phyloP scores from a whole-genome alignment of 2,888 invertebrate genomes.

The Lepidocyrtoides sp. region DNA sequence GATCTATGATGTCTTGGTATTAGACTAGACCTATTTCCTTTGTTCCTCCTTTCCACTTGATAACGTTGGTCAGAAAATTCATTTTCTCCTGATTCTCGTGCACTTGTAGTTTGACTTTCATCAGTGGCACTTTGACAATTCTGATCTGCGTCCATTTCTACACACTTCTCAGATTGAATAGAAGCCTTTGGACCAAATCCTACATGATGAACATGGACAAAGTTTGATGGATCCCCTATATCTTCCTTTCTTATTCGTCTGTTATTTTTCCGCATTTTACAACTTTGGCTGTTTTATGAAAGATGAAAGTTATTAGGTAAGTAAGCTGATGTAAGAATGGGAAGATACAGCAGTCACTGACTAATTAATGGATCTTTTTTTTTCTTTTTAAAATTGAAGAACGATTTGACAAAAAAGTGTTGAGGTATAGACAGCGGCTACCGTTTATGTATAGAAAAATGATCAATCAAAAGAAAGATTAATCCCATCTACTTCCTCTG shows the following conservation, averaged over 20 bases:
- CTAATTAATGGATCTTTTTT: too few species aligned
- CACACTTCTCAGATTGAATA: conserved; percentile 22
- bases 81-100: not conserved
- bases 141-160: not conserved
- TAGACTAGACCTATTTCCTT: not conserved
- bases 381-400: too few species aligned
- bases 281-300: too few species aligned
- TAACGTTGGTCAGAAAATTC: not conserved
- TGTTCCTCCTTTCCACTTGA: conserved; percentile 61
- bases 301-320: not conserved
- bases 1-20: conserved; percentile 78
- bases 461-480: not conserved
- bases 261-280: conserved; percentile 26
- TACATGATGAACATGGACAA: conserved; percentile 79
- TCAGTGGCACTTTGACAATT: not conserved
- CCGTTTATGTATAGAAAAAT: not conserved
- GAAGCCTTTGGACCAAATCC: conserved; percentile 52
- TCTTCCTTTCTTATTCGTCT: conserved; percentile 77
- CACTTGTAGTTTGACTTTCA: not conserved
- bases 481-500: not conserved
- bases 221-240: conserved; percentile 79
- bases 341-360: too few species aligned
- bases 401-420: too few species aligned
- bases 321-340: too few species aligned
- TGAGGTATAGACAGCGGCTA: too few species aligned